Evolutionary conservation across 1,140 invertebrate genomes (phyloP).

Genomic region (Anagrus nilaparvatae): DNA sequence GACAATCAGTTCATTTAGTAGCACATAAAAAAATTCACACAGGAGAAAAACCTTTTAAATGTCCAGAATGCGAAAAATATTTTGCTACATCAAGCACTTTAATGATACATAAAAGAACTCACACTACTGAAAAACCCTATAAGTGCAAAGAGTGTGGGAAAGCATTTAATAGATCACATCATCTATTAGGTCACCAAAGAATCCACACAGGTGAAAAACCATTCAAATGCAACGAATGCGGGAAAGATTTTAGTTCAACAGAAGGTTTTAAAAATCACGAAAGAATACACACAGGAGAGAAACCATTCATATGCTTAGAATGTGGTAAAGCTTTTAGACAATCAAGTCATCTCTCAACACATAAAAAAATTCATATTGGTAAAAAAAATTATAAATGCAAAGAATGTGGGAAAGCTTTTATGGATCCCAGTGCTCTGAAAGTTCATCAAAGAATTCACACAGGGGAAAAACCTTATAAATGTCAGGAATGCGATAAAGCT

Average conservation of each 20-base stretch:
- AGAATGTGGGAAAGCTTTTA: slow-evolving; percentile 64
- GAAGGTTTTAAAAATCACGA: slow-evolving; percentile 61
- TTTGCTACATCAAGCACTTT: slow-evolving; percentile 54
- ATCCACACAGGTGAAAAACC: no score
- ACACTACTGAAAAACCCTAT: no score
- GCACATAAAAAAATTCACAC: slow-evolving; percentile 68
- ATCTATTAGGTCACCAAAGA: no score
- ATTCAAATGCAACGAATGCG: slow-evolving; percentile 42
- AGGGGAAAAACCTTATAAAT: no score
- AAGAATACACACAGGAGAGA: slow-evolving; percentile 54
- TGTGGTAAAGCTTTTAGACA: slow-evolving; percentile 63
- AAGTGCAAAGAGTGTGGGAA: no score
- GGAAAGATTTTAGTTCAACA: slow-evolving; percentile 42
- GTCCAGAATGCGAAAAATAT: slow-evolving; percentile 64
- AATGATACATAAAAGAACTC: slow-evolving; percentile 50
- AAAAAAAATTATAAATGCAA: slow-evolving; percentile 73
- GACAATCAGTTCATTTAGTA: slow-evolving; percentile 50
- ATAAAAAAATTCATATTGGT: slow-evolving; percentile 69
- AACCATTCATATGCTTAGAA: slow-evolving; percentile 62
- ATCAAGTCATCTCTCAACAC: slow-evolving; percentile 51
- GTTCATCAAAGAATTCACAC: no score
- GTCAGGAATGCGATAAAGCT: no score
- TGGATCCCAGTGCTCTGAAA: no score
- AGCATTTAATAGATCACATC: no score
- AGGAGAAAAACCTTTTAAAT: slow-evolving; percentile 70